A percentile compares a stretch with the other conserved stretches of the same genome.
phyloP scores from a whole-genome alignment of 2,797 vertebrate genomes.

The Synanceia verrucosa region DNA sequence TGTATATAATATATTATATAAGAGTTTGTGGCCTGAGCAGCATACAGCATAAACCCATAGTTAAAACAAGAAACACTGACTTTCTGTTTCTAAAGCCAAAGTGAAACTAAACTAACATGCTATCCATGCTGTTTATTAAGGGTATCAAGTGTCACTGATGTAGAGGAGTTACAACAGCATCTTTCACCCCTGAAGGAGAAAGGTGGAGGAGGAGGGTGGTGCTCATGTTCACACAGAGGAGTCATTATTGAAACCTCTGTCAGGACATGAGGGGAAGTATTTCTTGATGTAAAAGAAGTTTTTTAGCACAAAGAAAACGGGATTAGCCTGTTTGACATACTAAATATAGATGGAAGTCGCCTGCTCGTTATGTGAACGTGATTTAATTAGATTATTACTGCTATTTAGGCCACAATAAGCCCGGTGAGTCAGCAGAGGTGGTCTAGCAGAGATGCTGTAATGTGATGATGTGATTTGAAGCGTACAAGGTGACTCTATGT shows the following conservation, averaged over 20 bases:
- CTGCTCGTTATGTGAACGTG: slow-evolving; percentile 47
- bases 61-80: neutral
- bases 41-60: neutral
- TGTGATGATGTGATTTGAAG: neutral
- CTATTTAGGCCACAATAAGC: slow-evolving; percentile 31
- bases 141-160: neutral
- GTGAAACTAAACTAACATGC: neutral
- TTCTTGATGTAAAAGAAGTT: slow-evolving; percentile 18
- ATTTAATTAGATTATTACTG: slow-evolving; percentile 68
- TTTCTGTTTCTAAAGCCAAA: neutral
- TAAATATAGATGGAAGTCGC: slow-evolving; percentile 65
- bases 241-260: slow-evolving; percentile 55
- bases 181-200: slow-evolving; percentile 47
- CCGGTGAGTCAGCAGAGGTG: slow-evolving; percentile 49
- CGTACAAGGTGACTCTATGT: neutral
- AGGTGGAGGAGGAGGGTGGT: slow-evolving; percentile 18
- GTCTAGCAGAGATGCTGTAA: neutral
- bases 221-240: slow-evolving; percentile 57
- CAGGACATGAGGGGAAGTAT: slow-evolving; percentile 24
- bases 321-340: slow-evolving; percentile 37
- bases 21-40: neutral
- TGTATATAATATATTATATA: neutral
- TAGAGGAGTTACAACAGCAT: slow-evolving; percentile 63
- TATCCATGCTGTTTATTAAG: neutral
- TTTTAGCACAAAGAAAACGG: slow-evolving; percentile 43